Evolutionary conservation across 1,140 invertebrate species (phyloP), one percentile per base, ranked within the genome.

Genomic region (Lordiphosa clarofinis): DNA sequence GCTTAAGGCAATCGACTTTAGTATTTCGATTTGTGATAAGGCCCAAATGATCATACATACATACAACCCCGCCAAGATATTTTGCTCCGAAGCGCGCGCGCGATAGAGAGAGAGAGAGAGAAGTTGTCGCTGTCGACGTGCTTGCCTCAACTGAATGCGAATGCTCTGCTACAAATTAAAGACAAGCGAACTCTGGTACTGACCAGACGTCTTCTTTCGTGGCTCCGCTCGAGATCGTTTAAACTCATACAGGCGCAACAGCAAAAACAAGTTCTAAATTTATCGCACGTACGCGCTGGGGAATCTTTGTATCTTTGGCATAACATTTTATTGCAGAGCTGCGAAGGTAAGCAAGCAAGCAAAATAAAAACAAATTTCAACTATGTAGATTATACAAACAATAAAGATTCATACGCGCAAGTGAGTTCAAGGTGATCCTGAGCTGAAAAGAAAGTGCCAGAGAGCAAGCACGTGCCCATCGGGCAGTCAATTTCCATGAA

Each of bases 231-330:
- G 72, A 65, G 78, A 76, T 76, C 61, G 57, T 73, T 70, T 50
- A 49, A 60, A 70, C 64, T 54, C 28, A 56, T 39, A 63, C 56
- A 69, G 58, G 60, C 54, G 40, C 60, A 55, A 72, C 73, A 64
- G 59, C 60, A 76, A 66, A 73, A 82, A 82, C 79, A 84, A 82
- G 78, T 82, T 82, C 78, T 82, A 82, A 84, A 73, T 78, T 78
- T 82, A 82, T 63, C 72, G 63, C 68, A 73, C 72, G 59, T 69
- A 56, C 67, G 68, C 71, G 67, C 67, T 19, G 71, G 59, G 56
- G 73, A 76, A 56, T 82, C 76, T 71, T 59, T 48, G 64, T 70
- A 66, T 69, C 65, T 65, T 70, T 73, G 56, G 50, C 70, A 76
- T 72, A 60, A 62, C 63, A 76, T 73, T 52, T 52, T 44, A 61